A percentile compares a stretch with the other conserved stretches of the same genome.
These are phyloP conservation scores for Melikaiella ostensackeni DNA, from an alignment of 2,888 invertebrate genomes.

Conservation along the genomic window DNA sequence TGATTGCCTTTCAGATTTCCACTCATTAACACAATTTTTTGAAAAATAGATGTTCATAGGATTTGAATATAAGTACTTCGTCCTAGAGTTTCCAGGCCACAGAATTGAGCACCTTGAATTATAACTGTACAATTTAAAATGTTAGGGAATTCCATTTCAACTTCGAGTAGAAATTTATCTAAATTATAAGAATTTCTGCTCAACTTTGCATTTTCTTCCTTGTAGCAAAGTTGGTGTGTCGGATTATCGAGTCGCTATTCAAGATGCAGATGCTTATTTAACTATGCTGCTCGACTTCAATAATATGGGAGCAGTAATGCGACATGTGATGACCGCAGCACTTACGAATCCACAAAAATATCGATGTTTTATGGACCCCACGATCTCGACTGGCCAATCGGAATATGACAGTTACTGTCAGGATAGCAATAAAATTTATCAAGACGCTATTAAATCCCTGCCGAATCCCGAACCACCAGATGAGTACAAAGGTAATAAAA, in stretches of 20 bases:
- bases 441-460: slow-evolving; percentile 88
- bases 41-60: too few relatives aligned
- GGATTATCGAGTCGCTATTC: slow-evolving; percentile 86
- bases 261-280: slow-evolving; percentile 91
- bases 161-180: neutral
- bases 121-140: too few relatives aligned
- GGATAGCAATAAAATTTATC: slow-evolving; percentile 87
- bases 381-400: slow-evolving; percentile 75
- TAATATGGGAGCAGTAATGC: slow-evolving; percentile 98
- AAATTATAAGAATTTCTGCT: neutral
- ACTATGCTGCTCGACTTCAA: slow-evolving; percentile 95
- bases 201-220: slow-evolving; percentile 24
- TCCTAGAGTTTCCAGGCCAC: too few relatives aligned
- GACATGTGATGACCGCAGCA: slow-evolving; percentile 93
- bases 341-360: slow-evolving; percentile 88
- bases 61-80: too few relatives aligned
- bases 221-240: slow-evolving; percentile 66
- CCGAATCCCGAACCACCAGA: slow-evolving; percentile 86
- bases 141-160: neutral
- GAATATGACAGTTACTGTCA: slow-evolving; percentile 87
- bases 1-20: too few relatives aligned
- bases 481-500: slow-evolving; percentile 82
- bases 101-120: too few relatives aligned
- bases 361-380: slow-evolving; percentile 71
- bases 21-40: too few relatives aligned